phyloP scores from a whole-genome alignment of 2,888 invertebrate genomes.

The Alviniconcha strummeri region DNA sequence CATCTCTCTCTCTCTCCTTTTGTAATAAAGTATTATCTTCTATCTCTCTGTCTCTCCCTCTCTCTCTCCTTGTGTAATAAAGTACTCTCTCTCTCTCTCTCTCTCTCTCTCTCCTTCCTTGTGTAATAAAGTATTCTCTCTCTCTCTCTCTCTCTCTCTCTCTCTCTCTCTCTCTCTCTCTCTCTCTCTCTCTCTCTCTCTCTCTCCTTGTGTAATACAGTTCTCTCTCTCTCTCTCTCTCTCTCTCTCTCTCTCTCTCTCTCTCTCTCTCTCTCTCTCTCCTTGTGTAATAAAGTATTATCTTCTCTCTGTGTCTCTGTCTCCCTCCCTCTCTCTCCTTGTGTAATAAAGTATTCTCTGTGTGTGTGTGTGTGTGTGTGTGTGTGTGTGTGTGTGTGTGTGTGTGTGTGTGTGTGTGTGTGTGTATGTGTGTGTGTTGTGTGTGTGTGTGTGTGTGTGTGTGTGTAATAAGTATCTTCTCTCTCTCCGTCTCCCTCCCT shows the following conservation, averaged over 20 bases:
- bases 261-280: neutral
- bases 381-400: too few relatives aligned
- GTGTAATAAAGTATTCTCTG: neutral
- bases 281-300: neutral
- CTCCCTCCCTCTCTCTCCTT: neutral
- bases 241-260: neutral
- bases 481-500: neutral
- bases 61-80: neutral
- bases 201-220: neutral
- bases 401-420: too few relatives aligned
- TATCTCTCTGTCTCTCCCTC: too few relatives aligned
- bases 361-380: too few relatives aligned
- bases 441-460: too few relatives aligned
- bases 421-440: too few relatives aligned
- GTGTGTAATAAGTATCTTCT: neutral
- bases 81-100: neutral
- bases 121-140: neutral
- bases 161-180: neutral
- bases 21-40: too few relatives aligned
- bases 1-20: too few relatives aligned
- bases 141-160: neutral
- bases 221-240: neutral
- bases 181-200: neutral
- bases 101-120: neutral
- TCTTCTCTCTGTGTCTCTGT: neutral